A percentile compares a stretch with the other conserved stretches of the same genome.
These are phyloP conservation scores for Camptogramma bilineatum DNA, from an alignment of 2,888 invertebrate species.

Conservation along the genomic window DNA sequence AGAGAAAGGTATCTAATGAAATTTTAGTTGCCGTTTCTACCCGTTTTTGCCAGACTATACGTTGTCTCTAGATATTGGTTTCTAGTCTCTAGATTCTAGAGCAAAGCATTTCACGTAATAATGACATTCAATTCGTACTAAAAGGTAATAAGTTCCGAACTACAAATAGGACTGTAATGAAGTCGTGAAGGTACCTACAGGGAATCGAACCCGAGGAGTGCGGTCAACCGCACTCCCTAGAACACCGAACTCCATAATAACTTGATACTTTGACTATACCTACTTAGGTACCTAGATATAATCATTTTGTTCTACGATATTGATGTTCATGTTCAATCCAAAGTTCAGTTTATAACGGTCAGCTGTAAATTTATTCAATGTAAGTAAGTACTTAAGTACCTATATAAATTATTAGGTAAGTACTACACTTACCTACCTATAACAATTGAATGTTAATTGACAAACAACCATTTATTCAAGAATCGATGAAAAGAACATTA, in stretches of 20 bases:
- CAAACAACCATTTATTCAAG: constrained; percentile 40
- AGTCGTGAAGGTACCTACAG: constrained; percentile 39
- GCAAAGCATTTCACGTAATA: background rate
- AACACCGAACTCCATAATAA: constrained; percentile 46
- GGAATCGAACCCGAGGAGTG: constrained; percentile 60
- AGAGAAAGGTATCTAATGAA: no score
- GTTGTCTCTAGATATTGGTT: no score
- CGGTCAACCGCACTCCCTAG: constrained; percentile 64
- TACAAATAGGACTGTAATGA: constrained; percentile 46
- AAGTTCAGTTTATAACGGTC: background rate
- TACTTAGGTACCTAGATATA: background rate
- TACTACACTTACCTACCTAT: no score
- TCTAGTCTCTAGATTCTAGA: no score
- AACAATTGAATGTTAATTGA: constrained; percentile 47
- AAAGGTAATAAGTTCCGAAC: constrained; percentile 8
- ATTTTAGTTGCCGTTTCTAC: no score
- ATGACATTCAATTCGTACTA: background rate
- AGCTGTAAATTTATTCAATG: no score
- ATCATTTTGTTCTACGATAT: background rate
- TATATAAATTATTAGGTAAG: no score
- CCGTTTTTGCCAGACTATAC: no score
- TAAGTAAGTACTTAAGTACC: background rate
- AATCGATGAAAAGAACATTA: constrained; percentile 36
- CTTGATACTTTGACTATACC: constrained; percentile 50
- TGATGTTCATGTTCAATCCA: background rate